Evolutionary conservation across 1,140 invertebrate species (phyloP).

Genomic region (Grapholita molesta): DNA sequence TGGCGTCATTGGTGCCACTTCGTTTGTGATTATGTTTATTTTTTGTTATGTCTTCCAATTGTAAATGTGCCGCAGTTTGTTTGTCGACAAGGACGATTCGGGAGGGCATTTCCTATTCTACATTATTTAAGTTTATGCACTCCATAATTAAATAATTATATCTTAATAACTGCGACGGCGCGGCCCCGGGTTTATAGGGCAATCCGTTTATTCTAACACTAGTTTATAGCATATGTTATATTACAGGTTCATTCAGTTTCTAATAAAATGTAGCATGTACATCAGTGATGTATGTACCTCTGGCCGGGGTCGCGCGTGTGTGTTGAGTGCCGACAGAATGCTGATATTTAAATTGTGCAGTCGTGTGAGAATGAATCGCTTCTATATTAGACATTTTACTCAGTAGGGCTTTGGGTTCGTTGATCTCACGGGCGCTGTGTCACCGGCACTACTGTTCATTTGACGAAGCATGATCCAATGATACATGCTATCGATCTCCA

Average conservation of each 20-base stretch:
- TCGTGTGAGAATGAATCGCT: slow-evolving; percentile 62
- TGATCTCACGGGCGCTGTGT: slow-evolving; percentile 21
- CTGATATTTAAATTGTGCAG: slow-evolving; percentile 46
- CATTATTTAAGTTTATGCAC: slow-evolving; percentile 69
- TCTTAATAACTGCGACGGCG: slow-evolving; percentile 21
- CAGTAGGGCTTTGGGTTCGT: slow-evolving; percentile 41
- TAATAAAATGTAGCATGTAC: neutral
- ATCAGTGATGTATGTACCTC: neutral
- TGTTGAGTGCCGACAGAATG: slow-evolving; percentile 36
- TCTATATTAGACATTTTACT: slow-evolving; percentile 56
- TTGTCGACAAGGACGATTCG: slow-evolving; percentile 36
- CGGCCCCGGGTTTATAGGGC: neutral
- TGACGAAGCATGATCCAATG: neutral
- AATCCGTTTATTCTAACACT: slow-evolving; percentile 10
- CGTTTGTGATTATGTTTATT: slow-evolving; percentile 37
- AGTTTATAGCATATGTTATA: slow-evolving; percentile 3
- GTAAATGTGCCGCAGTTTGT: slow-evolving; percentile 46
- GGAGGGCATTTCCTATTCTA: slow-evolving; percentile 70
- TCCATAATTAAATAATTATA: slow-evolving; percentile 50
- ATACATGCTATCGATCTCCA: neutral
- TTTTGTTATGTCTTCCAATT: slow-evolving; percentile 70
- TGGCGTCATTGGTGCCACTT: slow-evolving; percentile 20
- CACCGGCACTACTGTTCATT: neutral
- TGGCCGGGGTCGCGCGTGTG: slow-evolving; percentile 20
- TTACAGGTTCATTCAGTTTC: neutral